Percentiles rank a stretch among this genome's conserved stretches.
Evolutionary conservation across 1,140 invertebrate species (phyloP).

Genomic region (Drosophila santomea): DNA sequence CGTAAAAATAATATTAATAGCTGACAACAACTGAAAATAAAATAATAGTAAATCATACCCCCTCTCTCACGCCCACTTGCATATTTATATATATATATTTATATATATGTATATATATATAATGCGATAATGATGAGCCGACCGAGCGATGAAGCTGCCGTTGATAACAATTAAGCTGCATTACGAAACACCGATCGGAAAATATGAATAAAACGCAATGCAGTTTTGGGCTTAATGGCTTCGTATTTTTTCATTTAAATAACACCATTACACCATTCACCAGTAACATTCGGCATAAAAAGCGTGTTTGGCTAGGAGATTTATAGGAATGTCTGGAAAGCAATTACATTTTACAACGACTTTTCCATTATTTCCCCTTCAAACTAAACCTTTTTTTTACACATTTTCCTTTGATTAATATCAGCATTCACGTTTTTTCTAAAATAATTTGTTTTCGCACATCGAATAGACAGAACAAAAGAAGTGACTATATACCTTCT

Average conservation of each 20-base stretch:
- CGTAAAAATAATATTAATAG: conserved; percentile 76
- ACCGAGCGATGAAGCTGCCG: conserved; percentile 28
- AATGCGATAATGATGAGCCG: conserved; percentile 65
- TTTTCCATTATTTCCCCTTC: conserved; percentile 1
- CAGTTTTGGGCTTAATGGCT: conserved; percentile 30
- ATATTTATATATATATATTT: no score
- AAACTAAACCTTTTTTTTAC: conserved; percentile 1
- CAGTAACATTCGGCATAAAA: conserved; percentile 9
- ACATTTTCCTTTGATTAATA: neutral
- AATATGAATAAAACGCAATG: conserved; percentile 27
- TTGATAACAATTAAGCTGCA: conserved; percentile 74
- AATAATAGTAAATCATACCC: conserved; percentile 73
- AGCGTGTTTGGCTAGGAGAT: conserved; percentile 14
- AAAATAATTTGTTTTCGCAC: neutral
- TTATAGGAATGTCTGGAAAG: conserved; percentile 26
- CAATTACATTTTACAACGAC: conserved; percentile 20
- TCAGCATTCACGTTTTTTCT: neutral
- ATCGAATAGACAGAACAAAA: no score
- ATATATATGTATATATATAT: neutral
- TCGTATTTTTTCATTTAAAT: conserved; percentile 37
- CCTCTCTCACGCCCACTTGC: conserved; percentile 27
- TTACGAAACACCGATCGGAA: conserved; percentile 43
- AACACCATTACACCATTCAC: conserved; percentile 19
- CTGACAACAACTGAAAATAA: conserved; percentile 77
- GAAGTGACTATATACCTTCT: no score